Conservation (phyloP, 2,888 invertebrate species). For the Euclidia mi region DNA sequence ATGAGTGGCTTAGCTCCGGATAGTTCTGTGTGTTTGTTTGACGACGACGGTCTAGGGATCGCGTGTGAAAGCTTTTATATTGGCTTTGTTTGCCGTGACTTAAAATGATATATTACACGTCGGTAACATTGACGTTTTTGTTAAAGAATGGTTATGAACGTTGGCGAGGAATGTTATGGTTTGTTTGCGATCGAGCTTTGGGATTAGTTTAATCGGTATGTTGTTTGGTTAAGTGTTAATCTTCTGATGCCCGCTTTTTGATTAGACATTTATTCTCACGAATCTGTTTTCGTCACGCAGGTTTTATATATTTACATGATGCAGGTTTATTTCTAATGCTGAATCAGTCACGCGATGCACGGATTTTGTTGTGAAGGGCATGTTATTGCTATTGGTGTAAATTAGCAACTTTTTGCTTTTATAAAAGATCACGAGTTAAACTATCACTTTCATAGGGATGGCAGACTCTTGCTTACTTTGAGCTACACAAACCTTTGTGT, state of each 20-base stretch:
- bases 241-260: slow-evolving; percentile 36
- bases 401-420: not conserved
- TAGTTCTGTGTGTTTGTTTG: slow-evolving; percentile 87
- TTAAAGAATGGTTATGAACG: slow-evolving; percentile 79
- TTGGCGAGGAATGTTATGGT: slow-evolving; percentile 74
- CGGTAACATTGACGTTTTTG: slow-evolving; percentile 84
- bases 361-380: slow-evolving; percentile 5
- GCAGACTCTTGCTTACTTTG: too few species aligned
- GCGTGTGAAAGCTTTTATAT: slow-evolving; percentile 88
- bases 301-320: slow-evolving; percentile 39
- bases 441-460: too few species aligned
- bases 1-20: slow-evolving; percentile 87
- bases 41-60: slow-evolving; percentile 82
- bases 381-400: slow-evolving; percentile 20
- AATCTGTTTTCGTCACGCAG: slow-evolving; percentile 36
- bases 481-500: too few species aligned
- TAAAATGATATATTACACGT: slow-evolving; percentile 88
- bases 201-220: slow-evolving; percentile 55
- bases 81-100: slow-evolving; percentile 86
- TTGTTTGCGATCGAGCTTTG: slow-evolving; percentile 71
- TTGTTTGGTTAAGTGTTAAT: slow-evolving; percentile 45
- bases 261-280: slow-evolving; percentile 47
- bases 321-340: slow-evolving; percentile 30
- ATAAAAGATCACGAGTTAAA: not conserved
- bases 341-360: slow-evolving; percentile 38